Base-by-base conservation (phyloP, 2,888 invertebrate genomes). In the Drosophila maculinotata region DNA sequence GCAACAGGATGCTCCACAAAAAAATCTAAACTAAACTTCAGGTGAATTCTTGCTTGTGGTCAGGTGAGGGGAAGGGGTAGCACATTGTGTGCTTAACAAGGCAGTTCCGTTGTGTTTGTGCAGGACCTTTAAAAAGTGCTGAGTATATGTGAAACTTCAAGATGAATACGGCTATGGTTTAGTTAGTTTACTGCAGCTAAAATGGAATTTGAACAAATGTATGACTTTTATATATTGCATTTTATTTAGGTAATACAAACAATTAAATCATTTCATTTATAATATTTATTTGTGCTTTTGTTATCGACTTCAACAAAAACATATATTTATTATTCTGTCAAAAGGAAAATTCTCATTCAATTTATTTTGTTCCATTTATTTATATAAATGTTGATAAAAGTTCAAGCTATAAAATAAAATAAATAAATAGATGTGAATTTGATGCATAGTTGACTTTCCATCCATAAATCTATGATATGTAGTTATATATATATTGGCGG, bases 31-130 rank as follows among this genome's bases (percentile, higher is more conserved):
- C 28, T 20, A 45, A 35, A 38, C 41, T 58, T 35, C 17, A 35
- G 52, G 33, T 39, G 15, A 39, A 17, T 44, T 26, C 48, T 49
- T 44, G 59, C 68, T 28, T 47, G 53, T 44, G 52, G 45, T 35
- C 38, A 60, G 54, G 15, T 36, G 39, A 41, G 62, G 12, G 1
- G 60, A 28, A 35, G 36, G 62, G 12, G 1, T 44, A 28, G 31
- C 33, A 23, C 7, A 9, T 10, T 36, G 20, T 14, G 23, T n/a
- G 33, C 15, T 41, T 20, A 63, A 38, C 63, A 49, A 44, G 44
- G 3, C 53, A n/a, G 14, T 47, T 53, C 30, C 47, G 12, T 45
- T 28, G 14, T 42, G 35, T 54, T 10, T 33, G 7, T 33, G 8
- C 10, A n/a, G 7, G 10, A n/a, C 45, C n/a, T 23, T n/a, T n/a